Conservation (phyloP, 2,113 vertebrate species). For the Caranx ignobilis region DNA sequence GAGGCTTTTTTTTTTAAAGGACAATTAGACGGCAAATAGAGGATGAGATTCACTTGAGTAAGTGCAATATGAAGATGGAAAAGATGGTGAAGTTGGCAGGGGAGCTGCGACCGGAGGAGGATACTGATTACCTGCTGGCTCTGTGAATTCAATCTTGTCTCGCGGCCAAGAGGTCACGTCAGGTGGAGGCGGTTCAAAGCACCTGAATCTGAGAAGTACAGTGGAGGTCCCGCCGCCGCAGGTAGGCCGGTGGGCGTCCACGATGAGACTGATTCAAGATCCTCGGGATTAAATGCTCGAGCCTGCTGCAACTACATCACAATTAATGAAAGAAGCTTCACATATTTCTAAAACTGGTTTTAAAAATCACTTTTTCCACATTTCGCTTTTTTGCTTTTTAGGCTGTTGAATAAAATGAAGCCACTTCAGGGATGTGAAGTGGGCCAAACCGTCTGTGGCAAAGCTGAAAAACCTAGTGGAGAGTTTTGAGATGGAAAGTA, state of each 20-base stretch:
- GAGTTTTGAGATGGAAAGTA: not conserved
- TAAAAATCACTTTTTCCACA: not conserved
- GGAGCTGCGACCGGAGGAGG: slow-evolving; percentile 30
- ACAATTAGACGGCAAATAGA: slow-evolving; percentile 37
- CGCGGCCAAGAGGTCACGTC: slow-evolving; percentile 39
- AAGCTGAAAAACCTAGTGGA: not conserved
- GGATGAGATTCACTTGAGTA: slow-evolving; percentile 19
- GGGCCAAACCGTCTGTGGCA: not conserved
- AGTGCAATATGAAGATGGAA: slow-evolving; percentile 33
- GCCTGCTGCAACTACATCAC: not conserved
- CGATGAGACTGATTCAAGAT: not conserved
- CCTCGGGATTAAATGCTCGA: not conserved
- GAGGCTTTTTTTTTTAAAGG: not conserved
- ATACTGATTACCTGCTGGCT: slow-evolving; percentile 44
- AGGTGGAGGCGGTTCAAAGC: slow-evolving; percentile 30
- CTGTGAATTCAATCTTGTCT: slow-evolving; percentile 51
- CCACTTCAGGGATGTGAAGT: not conserved
- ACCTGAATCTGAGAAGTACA: slow-evolving; percentile 9
- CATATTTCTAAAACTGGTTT: not conserved
- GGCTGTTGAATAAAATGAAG: not conserved
- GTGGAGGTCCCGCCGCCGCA: not conserved
- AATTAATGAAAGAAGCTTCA: not conserved
- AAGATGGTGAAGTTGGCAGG: slow-evolving; percentile 38
- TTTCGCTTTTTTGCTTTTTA: not conserved
- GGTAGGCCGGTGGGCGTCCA: not conserved